Evolutionary conservation across 2,797 vertebrate genomes (phyloP), one percentile per base, ranked within the genome.

Genomic region (Eulemur mongoz): DNA sequence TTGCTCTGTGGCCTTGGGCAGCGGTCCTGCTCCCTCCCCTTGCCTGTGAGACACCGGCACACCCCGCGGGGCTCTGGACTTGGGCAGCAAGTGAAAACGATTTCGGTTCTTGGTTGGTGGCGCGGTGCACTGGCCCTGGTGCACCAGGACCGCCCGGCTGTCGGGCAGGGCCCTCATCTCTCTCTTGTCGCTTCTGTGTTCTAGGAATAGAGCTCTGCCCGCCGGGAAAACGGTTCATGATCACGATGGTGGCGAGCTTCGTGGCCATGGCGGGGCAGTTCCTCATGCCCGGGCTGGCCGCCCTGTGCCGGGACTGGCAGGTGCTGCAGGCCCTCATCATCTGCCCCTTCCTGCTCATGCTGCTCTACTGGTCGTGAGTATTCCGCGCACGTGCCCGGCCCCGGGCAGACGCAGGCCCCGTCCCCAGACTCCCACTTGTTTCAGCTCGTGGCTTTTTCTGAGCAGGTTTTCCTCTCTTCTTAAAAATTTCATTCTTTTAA

Each of bases 191-290:
- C 40, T 95, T 89, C 57, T 76, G 94, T 98, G 82, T 98, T 98
- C 76, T 98, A 99, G 99, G 99, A 98, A 99, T 99, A 93, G 99
- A 99, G 98, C 99, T 99, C 94, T 99, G 99, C 96, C 99, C 99
- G 97, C 99, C 99, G 3, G 98, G 96, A 92, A 99, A 99, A 98
- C 99, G 99, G 12, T 99, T 99, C 98, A 99, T 99, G 99, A 99
- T 99, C 99, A 99, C 99, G 32, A 99, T 99, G 99, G 99, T 99
- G 98, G 99, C 99, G 1, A 99, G 99, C 97, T 99, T 99, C 97
- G 99, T 99, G 83, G 99, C 99, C 98, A 99, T 99, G 98, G 99
- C 99, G 0, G 99, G 99, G 92, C 99, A 99, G 98, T 99, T 99
- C 81, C 99, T 99, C 95, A 99, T 99, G 99, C 99, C 99, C 0